Evolutionary conservation across 2,888 invertebrate genomes (phyloP).

Genomic region (Microctonus hyperodae): DNA sequence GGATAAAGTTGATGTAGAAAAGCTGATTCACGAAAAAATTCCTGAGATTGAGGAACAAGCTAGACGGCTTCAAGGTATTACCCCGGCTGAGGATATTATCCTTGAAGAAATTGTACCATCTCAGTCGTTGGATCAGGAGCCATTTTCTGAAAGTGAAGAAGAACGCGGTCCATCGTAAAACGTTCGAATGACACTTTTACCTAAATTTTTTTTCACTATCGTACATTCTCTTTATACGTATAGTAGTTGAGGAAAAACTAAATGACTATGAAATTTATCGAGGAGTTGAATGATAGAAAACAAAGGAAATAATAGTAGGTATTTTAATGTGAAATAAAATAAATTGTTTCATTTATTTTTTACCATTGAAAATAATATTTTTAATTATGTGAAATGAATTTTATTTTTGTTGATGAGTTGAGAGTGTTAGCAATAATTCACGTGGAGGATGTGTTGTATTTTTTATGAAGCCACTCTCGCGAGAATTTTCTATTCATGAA

Average conservation of each 20-base stretch:
- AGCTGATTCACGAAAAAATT: conserved; percentile 74
- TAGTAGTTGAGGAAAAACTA: neutral
- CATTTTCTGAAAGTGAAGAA: conserved; percentile 59
- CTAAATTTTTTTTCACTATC: conserved; percentile 14
- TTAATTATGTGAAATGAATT: neutral
- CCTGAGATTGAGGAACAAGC: conserved; percentile 72
- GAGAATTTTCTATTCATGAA: conserved; percentile 1
- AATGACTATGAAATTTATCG: neutral
- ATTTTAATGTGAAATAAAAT: neutral
- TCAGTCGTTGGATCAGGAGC: conserved; percentile 49
- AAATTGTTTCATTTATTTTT: neutral
- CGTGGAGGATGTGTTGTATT: conserved; percentile 14
- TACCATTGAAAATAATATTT: neutral
- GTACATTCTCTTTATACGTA: neutral
- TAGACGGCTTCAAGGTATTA: conserved; percentile 50
- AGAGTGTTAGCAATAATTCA: neutral
- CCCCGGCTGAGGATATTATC: conserved; percentile 49
- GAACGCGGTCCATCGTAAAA: conserved; percentile 52
- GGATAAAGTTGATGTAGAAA: conserved; percentile 77
- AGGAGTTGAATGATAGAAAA: no score
- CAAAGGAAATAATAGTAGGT: no score
- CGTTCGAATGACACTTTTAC: conserved; percentile 10
- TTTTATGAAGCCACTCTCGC: conserved; percentile 1
- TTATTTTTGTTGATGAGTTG: neutral
- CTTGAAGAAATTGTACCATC: conserved; percentile 45